A percentile compares a stretch with the other conserved stretches of the same genome.
These are phyloP conservation scores for Adineta ricciae DNA, from an alignment of 2,888 invertebrate genomes.

Conservation along the genomic window DNA sequence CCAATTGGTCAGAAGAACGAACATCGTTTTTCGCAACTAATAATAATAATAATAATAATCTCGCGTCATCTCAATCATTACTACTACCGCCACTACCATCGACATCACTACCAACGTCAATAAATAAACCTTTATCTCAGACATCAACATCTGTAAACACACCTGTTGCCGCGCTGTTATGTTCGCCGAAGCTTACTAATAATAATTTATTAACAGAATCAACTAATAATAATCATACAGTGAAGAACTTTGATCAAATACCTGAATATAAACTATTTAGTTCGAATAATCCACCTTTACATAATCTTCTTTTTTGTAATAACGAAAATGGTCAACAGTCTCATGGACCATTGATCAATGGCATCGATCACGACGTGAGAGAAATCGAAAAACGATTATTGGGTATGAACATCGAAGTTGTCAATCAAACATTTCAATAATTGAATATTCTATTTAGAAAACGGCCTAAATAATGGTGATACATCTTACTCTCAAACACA, in stretches of 20 bases:
- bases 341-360: neutral
- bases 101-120: neutral
- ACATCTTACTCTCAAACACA: neutral
- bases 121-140: neutral
- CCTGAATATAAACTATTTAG: constrained; percentile 14
- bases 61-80: neutral
- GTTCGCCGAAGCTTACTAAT: neutral
- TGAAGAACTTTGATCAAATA: constrained; percentile 1
- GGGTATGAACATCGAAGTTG: neutral
- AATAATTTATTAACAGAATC: neutral
- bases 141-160: neutral
- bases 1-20: constrained; percentile 4
- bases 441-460: neutral
- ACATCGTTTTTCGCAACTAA: neutral
- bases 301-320: neutral
- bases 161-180: neutral
- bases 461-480: constrained; percentile 11
- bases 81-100: neutral
- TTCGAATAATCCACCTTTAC: constrained; percentile 9
- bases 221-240: neutral
- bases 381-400: neutral
- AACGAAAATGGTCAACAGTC: neutral
- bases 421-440: neutral
- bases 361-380: neutral
- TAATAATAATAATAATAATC: neutral